Conservation (phyloP, 2,113 vertebrate species). For the Carassius auratus region DNA sequence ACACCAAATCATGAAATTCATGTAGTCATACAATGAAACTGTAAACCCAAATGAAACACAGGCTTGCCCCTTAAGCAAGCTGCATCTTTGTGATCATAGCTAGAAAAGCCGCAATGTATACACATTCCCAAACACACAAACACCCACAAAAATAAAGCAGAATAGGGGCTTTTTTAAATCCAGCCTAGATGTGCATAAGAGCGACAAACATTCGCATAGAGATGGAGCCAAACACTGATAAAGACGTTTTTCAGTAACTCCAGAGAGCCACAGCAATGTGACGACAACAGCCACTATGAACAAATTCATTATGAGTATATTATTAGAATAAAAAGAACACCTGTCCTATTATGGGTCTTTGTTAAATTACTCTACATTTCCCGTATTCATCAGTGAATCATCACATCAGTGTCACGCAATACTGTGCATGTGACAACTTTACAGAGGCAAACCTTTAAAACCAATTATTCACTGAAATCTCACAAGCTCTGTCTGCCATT, state of each 20-base stretch:
- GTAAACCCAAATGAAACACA: background rate
- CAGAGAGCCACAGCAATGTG: constrained; percentile 16
- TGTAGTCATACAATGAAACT: background rate
- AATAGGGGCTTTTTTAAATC: constrained; percentile 38
- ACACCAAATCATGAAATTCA: no score
- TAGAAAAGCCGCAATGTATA: constrained; percentile 47
- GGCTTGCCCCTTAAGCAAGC: constrained; percentile 14
- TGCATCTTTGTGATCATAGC: constrained; percentile 42
- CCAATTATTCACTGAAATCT: background rate
- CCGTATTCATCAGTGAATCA: background rate
- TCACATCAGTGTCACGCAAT: constrained; percentile 10
- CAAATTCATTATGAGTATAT: background rate
- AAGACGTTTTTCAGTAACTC: constrained; percentile 2
- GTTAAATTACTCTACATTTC: background rate
- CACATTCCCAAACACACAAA: constrained; percentile 48
- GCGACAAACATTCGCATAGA: constrained; percentile 22
- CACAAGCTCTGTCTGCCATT: background rate
- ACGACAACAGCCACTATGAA: background rate
- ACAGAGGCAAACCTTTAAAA: constrained; percentile 11
- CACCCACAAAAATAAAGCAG: constrained; percentile 42
- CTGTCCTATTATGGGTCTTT: background rate
- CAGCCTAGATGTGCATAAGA: constrained; percentile 46
- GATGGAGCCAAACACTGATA: constrained; percentile 21
- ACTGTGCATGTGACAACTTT: background rate
- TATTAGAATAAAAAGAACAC: background rate